Base-by-base conservation (phyloP, 2,888 invertebrate genomes). In the Cyrtodaria siliqua region DNA sequence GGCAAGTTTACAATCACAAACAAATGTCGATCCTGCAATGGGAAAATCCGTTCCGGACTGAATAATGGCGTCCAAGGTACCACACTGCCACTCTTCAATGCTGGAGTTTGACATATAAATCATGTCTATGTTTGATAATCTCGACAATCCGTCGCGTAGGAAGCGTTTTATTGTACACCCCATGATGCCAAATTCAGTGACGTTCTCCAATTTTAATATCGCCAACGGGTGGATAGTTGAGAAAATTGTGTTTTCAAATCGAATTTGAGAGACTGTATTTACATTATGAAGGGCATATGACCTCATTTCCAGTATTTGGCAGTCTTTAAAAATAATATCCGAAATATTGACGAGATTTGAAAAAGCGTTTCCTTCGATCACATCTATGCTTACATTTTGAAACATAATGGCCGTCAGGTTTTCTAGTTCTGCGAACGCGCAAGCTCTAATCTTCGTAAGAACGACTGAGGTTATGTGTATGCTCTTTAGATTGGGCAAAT, bases 21-120 rank as follows among this genome's bases (percentile, higher is more conserved):
- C 47, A 29, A 78, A 61, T 9, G 24, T 49, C 2, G 63, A 60
- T 2, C 24, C 26, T 2, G 69, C 55, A 1, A 78, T 64, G 18
- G 18, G 6, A 2, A 73, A 14, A 20, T 56, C 33, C 3, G 20
- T 40, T 8, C 47, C 63, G 12, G 56, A 27, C 16, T 53, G 50
- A 4, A 44, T 12, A 4, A 53, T 27, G 2, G 60, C 50, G 8
- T 24, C 49, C 4, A 77, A 6, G 4, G 69, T 61, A 2, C 78
- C 78, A 56, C 78, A 78, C n/a, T 78, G 78, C 78, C 78, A 78
- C 18, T 72, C 61, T 12, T 50, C 27, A 26, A 78, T 69, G 4
- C 18, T 23, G 18, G 72, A 61, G 44, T 42, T 33, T 9, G 33
- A 20, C 29, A 78, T 49, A 44, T 61, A 56, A 2, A 69, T 53